Evolutionary conservation across 2,797 vertebrate species (phyloP).

Genomic region (Cossypha caffra): DNA sequence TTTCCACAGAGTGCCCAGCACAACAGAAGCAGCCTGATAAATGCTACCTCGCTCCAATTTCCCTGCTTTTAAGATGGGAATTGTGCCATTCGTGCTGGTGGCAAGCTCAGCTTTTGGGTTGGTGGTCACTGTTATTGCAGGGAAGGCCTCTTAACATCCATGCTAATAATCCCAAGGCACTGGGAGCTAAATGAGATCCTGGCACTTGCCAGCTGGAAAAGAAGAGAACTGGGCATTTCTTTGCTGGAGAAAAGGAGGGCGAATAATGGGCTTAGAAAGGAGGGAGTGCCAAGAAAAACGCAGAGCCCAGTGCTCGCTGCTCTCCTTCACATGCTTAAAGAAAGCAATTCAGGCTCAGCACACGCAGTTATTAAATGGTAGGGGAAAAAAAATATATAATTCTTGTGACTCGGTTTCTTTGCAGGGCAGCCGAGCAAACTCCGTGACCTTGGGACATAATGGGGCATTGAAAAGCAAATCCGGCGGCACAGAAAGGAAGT

Average conservation of each 20-base stretch:
- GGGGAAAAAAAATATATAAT: background rate
- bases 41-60: background rate
- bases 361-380: background rate
- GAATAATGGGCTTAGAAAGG: background rate
- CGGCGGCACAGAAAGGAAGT: background rate
- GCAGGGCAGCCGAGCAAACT: background rate
- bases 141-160: background rate
- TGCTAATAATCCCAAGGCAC: background rate
- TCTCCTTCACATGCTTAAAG: background rate
- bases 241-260: accelerated
- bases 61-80: background rate
- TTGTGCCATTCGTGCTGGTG: accelerated
- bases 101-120: background rate
- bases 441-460: conserved; percentile 49
- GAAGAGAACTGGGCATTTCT: background rate
- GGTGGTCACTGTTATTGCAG: accelerated
- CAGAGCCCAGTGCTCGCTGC: accelerated
- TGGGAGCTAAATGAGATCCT: background rate
- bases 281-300: background rate
- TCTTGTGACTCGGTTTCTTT: background rate
- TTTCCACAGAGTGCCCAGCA: accelerated
- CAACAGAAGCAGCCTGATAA: accelerated
- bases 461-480: conserved; percentile 56
- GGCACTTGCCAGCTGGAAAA: background rate
- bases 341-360: background rate